Evolutionary conservation across 35 echinoderm and acorn worm genomes (phyloP), one percentile per base, ranked within the genome.

Genomic region (Apostichopus japonicus): DNA sequence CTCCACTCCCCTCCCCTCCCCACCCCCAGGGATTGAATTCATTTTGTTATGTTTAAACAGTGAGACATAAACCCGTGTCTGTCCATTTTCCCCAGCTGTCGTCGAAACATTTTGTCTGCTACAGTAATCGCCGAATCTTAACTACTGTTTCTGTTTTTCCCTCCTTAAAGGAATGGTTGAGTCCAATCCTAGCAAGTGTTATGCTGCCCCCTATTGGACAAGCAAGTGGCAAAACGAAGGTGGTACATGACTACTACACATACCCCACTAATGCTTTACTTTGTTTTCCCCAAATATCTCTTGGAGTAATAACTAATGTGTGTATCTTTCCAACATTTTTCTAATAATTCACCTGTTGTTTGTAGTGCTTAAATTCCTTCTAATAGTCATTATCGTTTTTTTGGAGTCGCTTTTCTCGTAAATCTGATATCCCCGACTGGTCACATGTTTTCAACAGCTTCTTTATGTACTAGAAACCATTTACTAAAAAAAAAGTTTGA

Each of bases 141-240:
- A 59, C 56, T 19, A 53, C 21, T 25, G 55, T 84, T 84, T 58
- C 24, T 84, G 56, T 54, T 54, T 84, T 84, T 58, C 55, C 56
- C 81, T 57, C n/a, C 56, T 57, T 57, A 54, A 84, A 84, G 81
- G 81, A 56, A 55, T 84, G 81, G 81, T 58, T 84, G 81, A 84
- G 81, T 84, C 81, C 81, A 23, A 58, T 84, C 56, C 54, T 84
- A 57, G 81, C 56, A 57, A 58, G 81, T 23, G 81, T 84, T 57
- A 84, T 84, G 81, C 81, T 58, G 22, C 56, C 81, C 55, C 55
- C 81, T 21, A 58, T 57, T 58, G 81, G 81, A 84, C 54, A 21
- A 84, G 81, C 54, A 23, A 23, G 54, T 58, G 21, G 17, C 81
- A 84, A 19, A 84, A 6, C 56, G 16, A 84, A 84, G 81, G 81